These are phyloP conservation scores for Pyralis farinalis DNA, from an alignment of 2,888 invertebrate species.

Conservation along the genomic window DNA sequence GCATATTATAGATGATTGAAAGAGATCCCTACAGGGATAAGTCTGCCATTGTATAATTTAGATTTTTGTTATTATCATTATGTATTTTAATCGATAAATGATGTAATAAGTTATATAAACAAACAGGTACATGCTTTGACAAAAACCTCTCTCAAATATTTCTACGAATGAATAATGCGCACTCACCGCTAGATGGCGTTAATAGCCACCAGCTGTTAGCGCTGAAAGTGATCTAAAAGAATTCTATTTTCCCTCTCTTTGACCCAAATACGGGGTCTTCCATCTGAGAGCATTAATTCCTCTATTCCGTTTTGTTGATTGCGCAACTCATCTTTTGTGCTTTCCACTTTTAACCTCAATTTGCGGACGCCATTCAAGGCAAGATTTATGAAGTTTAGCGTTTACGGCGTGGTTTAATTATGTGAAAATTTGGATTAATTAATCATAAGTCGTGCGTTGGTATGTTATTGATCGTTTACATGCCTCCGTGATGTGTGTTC, in stretches of 20 bases:
- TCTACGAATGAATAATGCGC: not conserved
- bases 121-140: no score
- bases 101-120: no score
- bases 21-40: no score
- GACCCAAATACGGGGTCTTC: conserved; percentile 20
- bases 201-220: not conserved
- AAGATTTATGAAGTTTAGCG: conserved; percentile 40
- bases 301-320: conserved; percentile 29
- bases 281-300: conserved; percentile 26
- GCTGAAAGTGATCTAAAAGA: conserved; percentile 10
- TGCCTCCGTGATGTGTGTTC: not conserved
- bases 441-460: conserved; percentile 28
- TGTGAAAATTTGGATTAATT: conserved; percentile 38
- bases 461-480: conserved; percentile 29
- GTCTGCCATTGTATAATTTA: no score
- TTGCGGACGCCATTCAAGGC: conserved; percentile 31
- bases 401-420: conserved; percentile 32
- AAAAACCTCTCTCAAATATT: not conserved
- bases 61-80: no score
- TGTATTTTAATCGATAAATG: no score
- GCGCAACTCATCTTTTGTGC: conserved; percentile 34
- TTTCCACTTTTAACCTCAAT: conserved; percentile 35
- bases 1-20: no score
- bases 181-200: not conserved
- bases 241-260: conserved; percentile 11